These are phyloP conservation scores for Pentamera pediparva DNA, from an alignment of 53 echinoderm and acorn worm species.

Conservation along the genomic window DNA sequence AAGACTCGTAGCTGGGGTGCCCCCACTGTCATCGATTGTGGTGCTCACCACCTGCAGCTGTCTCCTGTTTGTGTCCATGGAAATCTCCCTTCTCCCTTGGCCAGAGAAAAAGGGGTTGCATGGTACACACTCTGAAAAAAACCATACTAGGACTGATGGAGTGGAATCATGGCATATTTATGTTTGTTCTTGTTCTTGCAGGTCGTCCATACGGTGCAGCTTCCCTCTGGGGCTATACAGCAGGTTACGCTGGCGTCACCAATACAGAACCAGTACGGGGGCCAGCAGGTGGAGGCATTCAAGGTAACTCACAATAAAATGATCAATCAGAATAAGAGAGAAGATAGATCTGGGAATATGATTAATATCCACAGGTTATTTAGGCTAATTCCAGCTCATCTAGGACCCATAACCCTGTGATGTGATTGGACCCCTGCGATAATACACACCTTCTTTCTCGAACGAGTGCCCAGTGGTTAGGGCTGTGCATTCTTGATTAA, in stretches of 20 bases:
- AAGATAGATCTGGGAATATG: too few species aligned
- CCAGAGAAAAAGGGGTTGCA: background rate
- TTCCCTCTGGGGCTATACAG: constrained; percentile 32
- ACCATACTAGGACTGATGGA: background rate
- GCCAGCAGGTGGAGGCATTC: constrained; percentile 53
- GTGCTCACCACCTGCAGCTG: too few species aligned
- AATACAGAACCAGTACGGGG: constrained; percentile 7
- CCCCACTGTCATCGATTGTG: too few species aligned
- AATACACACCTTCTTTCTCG: too few species aligned
- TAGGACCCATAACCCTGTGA: too few species aligned
- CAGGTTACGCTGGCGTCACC: constrained; percentile 32
- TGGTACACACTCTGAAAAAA: background rate
- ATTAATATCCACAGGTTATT: too few species aligned
- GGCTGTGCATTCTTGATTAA: too few species aligned
- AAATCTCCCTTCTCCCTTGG: background rate
- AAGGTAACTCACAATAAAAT: constrained; percentile 25
- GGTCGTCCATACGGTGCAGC: constrained; percentile 39
- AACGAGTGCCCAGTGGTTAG: too few species aligned
- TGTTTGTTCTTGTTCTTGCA: background rate
- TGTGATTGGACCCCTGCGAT: too few species aligned
- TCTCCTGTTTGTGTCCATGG: background rate
- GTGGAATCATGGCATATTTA: background rate
- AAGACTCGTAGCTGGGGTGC: too few species aligned
- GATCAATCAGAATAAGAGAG: too few species aligned
- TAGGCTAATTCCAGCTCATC: too few species aligned